Evolutionary conservation across 1,140 invertebrate species (phyloP), one percentile per base, ranked within the genome.

Genomic region (Antheraea mylitta): DNA sequence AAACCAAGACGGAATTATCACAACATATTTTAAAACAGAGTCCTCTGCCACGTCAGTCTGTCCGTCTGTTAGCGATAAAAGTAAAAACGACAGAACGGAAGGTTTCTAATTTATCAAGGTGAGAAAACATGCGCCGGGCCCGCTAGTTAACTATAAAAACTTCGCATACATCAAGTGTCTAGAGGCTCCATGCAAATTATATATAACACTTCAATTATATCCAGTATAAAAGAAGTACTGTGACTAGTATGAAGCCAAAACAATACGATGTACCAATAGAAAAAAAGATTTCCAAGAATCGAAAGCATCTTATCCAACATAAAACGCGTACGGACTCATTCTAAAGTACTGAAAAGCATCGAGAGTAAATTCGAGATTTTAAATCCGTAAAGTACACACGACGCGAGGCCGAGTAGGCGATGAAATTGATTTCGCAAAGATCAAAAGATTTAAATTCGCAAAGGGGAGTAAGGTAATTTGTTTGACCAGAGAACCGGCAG

Each of bases 381-480:
- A 53, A 30, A 30, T 61, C 18, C 60, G 16, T 36, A 36, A 61
- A 36, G 60, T 61, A 19, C 60, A 61, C 60, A 36, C 30, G 60
- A 61, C 19, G 30, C 30, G 60, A 61, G 19, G 30, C 60, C 19
- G 19, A 11, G 22, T 11, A 61, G 18, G 60, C 60, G 60, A 61
- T 36, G 19, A 61, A 87, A 87, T 87, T 85, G 85, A 87, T 87
- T 87, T 85, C 75, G 72, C 76, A 71, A 79, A 85, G 85, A 87
- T 87, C 85, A 87, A 87, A 86, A 85, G 85, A 85, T 85, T 82
- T 77, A 85, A 85, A 82, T 80, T 85, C 83, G 83, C 82, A 85
- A 87, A 87, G 85, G 83, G 80, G 81, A 85, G 63, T 64, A 45
- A 37, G 80, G 82, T 85, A 87, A 87, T 87, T 87, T 84, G 80